Evolutionary conservation across 1,140 invertebrate species (phyloP), one percentile per base, ranked within the genome.

Genomic region (Papilio machaon): DNA sequence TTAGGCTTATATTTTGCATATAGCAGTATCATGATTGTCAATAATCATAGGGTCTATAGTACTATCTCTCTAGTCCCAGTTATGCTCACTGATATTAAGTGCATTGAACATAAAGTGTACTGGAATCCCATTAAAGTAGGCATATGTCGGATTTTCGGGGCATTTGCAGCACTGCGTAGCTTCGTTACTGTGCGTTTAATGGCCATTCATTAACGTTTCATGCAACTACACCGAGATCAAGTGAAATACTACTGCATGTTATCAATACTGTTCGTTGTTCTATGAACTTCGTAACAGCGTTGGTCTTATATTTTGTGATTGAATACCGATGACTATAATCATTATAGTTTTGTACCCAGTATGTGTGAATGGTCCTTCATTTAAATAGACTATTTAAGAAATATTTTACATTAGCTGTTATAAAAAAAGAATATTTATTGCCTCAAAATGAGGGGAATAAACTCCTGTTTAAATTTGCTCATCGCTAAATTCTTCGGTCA

Each of bases 171-270:
- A 35, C 64, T 35, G 23, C 30, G 64, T 13, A 35, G 64, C 64
- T 70, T 70, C 64, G 64, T 70, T 70, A 70, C 64, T 11, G 64
- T 35, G 15, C 64, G 64, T 70, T 67, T 70, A 70, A 70, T 70
- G 64, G 64, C 13, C 64, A 70, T 70, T 70, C 64, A 70, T 70
- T 70, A 70, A 70, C 35, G 64, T 70, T 70, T 35, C 64, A 70
- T 70, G 13, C 30, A 70, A 70, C 60, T 64, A 64, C 60, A 9
- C 17, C 3, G 64, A 70, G 64, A 70, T 70, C 64, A 70, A 70
- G 64, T 70, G 64, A 35, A 70, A 70, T 70, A 38, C 52, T 17
- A 54, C 23, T 35, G 30, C 64, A 35, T 35, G 64, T 23, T 15
- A 67, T 67, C 64, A 35, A 67, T 67, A 67, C 30, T 11, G 64